These are phyloP conservation scores for Trachymyrmex cornetzi DNA, from an alignment of 1,140 invertebrate genomes.

Conservation along the genomic window DNA sequence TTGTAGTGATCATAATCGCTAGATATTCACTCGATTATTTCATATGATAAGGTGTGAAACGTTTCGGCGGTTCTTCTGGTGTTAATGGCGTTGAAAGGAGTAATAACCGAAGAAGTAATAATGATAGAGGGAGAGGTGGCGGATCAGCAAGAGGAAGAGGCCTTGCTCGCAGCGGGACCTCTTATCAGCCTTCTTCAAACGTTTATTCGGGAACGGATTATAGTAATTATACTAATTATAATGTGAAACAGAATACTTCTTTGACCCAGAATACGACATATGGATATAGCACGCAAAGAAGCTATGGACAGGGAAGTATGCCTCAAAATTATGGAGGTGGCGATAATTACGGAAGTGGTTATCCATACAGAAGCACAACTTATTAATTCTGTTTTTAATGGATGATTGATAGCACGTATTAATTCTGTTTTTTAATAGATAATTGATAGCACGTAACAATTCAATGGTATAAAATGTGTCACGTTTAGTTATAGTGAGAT, in stretches of 20 bases:
- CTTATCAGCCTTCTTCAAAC: slow-evolving; percentile 74
- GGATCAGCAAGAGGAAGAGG: slow-evolving; percentile 77
- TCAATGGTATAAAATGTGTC: slow-evolving; percentile 49
- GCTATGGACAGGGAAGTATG: slow-evolving; percentile 72
- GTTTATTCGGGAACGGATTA: slow-evolving; percentile 79
- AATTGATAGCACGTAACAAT: slow-evolving; percentile 50
- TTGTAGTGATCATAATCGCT: neutral
- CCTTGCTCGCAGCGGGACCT: slow-evolving; percentile 57
- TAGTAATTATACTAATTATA: slow-evolving; percentile 72
- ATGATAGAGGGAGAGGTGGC: slow-evolving; percentile 70
- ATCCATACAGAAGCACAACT: slow-evolving; percentile 76
- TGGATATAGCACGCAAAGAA: slow-evolving; percentile 79
- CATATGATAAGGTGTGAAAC: slow-evolving; percentile 77
- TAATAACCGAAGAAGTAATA: slow-evolving; percentile 73
- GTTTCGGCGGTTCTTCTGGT: slow-evolving; percentile 74
- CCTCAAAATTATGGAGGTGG: slow-evolving; percentile 71
- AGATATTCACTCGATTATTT: neutral
- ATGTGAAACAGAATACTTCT: slow-evolving; percentile 64
- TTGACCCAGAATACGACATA: slow-evolving; percentile 73
- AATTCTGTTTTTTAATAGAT: slow-evolving; percentile 49
- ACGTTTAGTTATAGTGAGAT: slow-evolving; percentile 57
- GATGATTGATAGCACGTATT: slow-evolving; percentile 51
- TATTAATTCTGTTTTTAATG: slow-evolving; percentile 69
- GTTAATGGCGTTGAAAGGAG: slow-evolving; percentile 71
- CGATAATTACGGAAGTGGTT: slow-evolving; percentile 75